Evolutionary conservation across 2,888 invertebrate genomes (phyloP), one percentile per base, ranked within the genome.

Genomic region (Dicyrtomina minuta): DNA sequence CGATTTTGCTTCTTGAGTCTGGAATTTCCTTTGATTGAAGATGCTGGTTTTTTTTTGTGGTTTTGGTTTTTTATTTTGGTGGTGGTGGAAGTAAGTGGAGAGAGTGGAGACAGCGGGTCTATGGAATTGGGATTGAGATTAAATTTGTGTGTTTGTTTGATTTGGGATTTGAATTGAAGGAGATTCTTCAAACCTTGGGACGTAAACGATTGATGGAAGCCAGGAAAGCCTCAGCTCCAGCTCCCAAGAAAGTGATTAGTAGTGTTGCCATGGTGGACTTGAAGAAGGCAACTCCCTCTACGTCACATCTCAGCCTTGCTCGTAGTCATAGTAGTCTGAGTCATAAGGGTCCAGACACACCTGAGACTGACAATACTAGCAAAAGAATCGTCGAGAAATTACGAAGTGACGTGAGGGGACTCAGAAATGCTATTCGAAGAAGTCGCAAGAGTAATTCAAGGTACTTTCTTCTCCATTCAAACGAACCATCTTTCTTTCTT

Each of bases 151-250:
- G 33, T 33, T 33, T 3, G 33, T 33, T 33, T 33, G 33, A 33
- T n/a, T n/a, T n/a, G n/a, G n/a, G n/a, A n/a, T n/a, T n/a, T n/a
- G n/a, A n/a, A n/a, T 43, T 39, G 22, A 72, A 82, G 82, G 93
- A 93, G 76, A 94, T 94, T 75, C 85, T 94, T n/a, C 93, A 93
- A 81, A 92, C 90, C 12, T 85, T 94, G 33, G 94, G 94, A 5
- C 85, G 92, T 55, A 93, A 93, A 79, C 86, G 93, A 15, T 83
- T 94, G 64, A 92, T 92, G 87, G 93, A 94, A 82, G 93, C 93
- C 5, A 83, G 81, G 15, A 80, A 80, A 68, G 80, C 81, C 27
- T 79, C 80, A 5, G 79, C 78, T 27, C 79, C 73, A 43, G 68
- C 51, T 24, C 46, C 72, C 12, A 75, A 73, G 68, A 77, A 74